Conservation (phyloP, 1,140 invertebrate species). For the Dendrolimus kikuchii region DNA sequence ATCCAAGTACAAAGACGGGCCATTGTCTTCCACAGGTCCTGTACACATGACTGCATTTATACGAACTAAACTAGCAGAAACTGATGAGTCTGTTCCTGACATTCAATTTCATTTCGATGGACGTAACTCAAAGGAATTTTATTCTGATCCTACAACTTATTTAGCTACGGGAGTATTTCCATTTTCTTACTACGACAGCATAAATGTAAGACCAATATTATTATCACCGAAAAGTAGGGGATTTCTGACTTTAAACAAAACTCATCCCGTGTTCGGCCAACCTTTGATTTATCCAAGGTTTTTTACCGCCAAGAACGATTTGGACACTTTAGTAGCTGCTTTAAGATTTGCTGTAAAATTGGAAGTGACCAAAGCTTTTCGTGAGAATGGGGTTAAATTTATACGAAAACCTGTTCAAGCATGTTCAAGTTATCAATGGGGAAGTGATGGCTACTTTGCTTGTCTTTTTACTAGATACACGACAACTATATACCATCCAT, state of each 20-base stretch:
- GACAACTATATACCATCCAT: conserved; percentile 82
- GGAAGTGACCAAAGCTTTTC: conserved; percentile 72
- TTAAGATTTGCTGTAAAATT: conserved; percentile 70
- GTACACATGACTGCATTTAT: conserved; percentile 67
- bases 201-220: conserved; percentile 72
- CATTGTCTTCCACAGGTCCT: conserved; percentile 63
- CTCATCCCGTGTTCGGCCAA: conserved; percentile 77
- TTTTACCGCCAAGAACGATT: conserved; percentile 75
- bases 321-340: conserved; percentile 75
- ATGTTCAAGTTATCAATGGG: conserved; percentile 74
- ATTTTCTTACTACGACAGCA: conserved; percentile 60
- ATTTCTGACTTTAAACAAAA: conserved; percentile 75
- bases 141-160: conserved; percentile 28
- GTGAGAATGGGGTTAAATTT: conserved; percentile 70
- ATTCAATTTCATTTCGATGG: conserved; percentile 72
- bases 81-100: conserved; percentile 70
- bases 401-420: conserved; percentile 73
- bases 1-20: conserved; percentile 37
- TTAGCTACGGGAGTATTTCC: conserved; percentile 41
- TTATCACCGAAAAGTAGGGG: conserved; percentile 81
- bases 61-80: conserved; percentile 58
- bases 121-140: conserved; percentile 28
- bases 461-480: conserved; percentile 79
- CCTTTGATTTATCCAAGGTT: conserved; percentile 88
- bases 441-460: conserved; percentile 78